Conservation (phyloP, 2,888 invertebrate species). For the Octonoba sinensis region DNA sequence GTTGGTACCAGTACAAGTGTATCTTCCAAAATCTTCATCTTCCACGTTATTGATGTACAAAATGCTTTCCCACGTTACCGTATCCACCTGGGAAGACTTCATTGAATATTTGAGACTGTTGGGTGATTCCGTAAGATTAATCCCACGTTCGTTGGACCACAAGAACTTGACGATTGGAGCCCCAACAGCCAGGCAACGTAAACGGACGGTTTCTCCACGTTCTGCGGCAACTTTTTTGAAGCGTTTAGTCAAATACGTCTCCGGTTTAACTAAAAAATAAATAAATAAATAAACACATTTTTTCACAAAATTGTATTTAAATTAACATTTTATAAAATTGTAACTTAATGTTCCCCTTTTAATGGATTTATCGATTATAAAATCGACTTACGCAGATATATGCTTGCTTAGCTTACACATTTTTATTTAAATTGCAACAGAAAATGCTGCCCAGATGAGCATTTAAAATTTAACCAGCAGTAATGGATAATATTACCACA, state of each 20-base stretch:
- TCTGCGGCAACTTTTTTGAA: conserved; percentile 88
- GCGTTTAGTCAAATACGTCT: conserved; percentile 85
- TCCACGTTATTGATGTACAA: conserved; percentile 85
- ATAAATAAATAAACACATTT: conserved; percentile 13
- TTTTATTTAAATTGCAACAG: too few relatives aligned
- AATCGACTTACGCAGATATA: too few relatives aligned
- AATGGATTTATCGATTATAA: too few relatives aligned
- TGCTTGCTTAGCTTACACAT: too few relatives aligned
- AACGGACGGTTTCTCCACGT: conserved; percentile 77
- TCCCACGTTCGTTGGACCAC: conserved; percentile 74
- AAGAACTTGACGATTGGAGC: conserved; percentile 86
- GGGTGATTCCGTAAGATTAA: conserved; percentile 18
- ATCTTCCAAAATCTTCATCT: conserved; percentile 87
- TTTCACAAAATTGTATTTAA: too few relatives aligned
- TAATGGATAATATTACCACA: too few relatives aligned
- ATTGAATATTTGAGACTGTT: conserved; percentile 36
- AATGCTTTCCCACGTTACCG: conserved; percentile 84
- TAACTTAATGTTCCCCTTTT: too few relatives aligned
- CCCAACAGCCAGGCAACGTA: conserved; percentile 80
- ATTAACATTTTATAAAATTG: too few relatives aligned
- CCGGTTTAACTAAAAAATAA: conserved; percentile 80
- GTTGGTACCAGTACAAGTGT: conserved; percentile 90
- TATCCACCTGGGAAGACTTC: conserved; percentile 76
- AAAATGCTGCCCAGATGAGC: too few relatives aligned
- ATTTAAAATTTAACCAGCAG: too few relatives aligned